These are phyloP conservation scores for Sitophilus oryzae DNA, from an alignment of 1,140 invertebrate genomes.

Conservation along the genomic window DNA sequence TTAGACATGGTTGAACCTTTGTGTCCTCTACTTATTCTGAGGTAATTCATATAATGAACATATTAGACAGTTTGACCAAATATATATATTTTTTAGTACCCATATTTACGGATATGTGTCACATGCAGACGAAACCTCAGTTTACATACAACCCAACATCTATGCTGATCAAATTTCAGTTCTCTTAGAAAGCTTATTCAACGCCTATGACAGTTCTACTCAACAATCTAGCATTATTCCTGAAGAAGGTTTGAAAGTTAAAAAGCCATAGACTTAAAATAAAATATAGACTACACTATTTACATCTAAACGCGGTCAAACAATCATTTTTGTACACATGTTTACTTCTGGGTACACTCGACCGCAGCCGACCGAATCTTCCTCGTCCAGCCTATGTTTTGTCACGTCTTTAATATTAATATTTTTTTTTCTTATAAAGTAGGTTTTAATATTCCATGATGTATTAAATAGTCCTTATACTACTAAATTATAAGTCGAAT, in stretches of 20 bases:
- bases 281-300: no score
- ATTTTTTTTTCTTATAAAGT: background rate
- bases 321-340: no score
- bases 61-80: slow-evolving; percentile 29
- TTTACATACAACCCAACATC: slow-evolving; percentile 55
- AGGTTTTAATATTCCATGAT: no score
- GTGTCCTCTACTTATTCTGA: slow-evolving; percentile 50
- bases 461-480: no score
- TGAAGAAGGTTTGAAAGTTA: slow-evolving; percentile 34
- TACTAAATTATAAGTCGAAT: no score
- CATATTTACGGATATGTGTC: slow-evolving; percentile 48
- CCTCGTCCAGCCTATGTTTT: background rate
- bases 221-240: slow-evolving; percentile 40
- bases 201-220: slow-evolving; percentile 52
- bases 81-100: slow-evolving; percentile 36
- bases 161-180: slow-evolving; percentile 44
- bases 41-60: no score
- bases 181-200: slow-evolving; percentile 50
- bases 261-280: no score
- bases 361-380: no score
- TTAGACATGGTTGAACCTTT: slow-evolving; percentile 49
- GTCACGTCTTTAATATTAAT: background rate
- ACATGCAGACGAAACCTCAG: slow-evolving; percentile 45
- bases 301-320: no score
- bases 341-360: no score